Conservation (phyloP, 2,888 invertebrate genomes). For the Scelioninae gen. 2 region DNA sequence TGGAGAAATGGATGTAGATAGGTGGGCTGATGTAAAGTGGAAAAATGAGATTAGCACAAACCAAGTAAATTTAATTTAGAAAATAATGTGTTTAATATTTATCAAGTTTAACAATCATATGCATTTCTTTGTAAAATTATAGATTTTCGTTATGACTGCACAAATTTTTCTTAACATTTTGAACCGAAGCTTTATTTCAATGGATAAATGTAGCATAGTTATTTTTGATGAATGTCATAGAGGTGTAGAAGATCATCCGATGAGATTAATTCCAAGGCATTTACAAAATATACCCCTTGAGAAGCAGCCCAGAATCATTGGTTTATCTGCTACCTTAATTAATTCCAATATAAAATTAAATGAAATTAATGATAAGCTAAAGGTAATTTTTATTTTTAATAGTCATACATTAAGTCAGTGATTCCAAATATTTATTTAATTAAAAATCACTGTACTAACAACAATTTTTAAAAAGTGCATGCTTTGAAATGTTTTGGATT, state of each 20-base stretch:
- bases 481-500: no score
- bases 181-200: constrained; percentile 77
- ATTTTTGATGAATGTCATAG: constrained; percentile 98
- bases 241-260: constrained; percentile 88
- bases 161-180: constrained; percentile 87
- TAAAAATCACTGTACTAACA: no score
- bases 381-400: constrained; percentile 62
- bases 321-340: constrained; percentile 92
- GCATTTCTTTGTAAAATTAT: constrained; percentile 29
- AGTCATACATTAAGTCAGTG: no score
- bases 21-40: constrained; percentile 83
- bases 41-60: constrained; percentile 78
- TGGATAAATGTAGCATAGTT: constrained; percentile 81
- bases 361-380: constrained; percentile 77
- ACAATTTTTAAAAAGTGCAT: no score
- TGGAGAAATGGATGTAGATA: constrained; percentile 85
- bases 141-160: constrained; percentile 89
- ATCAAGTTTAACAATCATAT: not conserved
- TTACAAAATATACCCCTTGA: constrained; percentile 76
- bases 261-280: constrained; percentile 83
- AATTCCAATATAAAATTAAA: constrained; percentile 81
- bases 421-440: no score
- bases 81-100: not conserved
- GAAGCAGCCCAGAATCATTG: constrained; percentile 84
- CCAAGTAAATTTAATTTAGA: constrained; percentile 77